Evolutionary conservation across 2,888 invertebrate species (phyloP), one percentile per base, ranked within the genome.

Genomic region (Cenopis cana): DNA sequence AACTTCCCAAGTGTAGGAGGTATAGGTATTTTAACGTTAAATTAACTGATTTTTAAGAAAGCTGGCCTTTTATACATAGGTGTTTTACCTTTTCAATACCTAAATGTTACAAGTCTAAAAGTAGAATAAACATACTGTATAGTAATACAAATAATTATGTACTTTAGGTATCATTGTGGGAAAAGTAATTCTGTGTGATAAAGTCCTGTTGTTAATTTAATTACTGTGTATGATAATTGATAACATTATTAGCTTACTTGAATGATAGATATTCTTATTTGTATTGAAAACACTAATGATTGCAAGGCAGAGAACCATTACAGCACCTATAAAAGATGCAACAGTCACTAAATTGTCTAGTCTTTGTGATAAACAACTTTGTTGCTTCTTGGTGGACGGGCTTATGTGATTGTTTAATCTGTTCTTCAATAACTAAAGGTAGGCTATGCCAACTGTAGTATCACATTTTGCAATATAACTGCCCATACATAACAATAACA

Each of bases 191-290:
- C 29, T 68, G 14, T 38, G 57, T 24, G 57, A 69, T 65, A 69
- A 59, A 57, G 29, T 33, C 38, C 56, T 50, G 41, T 64, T 57
- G 64, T 57, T 57, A 17, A 41, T 59, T 49, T 69, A 50, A 69
- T 49, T 41, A 38, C 50, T 29, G 0, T 18, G 10, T 18, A 38
- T 64, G 69, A 69, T 69, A 69, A 69, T 57, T 64, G 69, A 69
- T 69, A 69, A 69, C 64, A 57, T 38, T 38, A 62, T 64, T 64
- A 41, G 24, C 50, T 36, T 62, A 18, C 61, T 29, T 36, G 49
- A 46, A 20, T 33, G 36, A 20, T 46, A 55, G 17, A 49, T 68
- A 36, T 61, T 50, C 56, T 20, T 61, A n/a, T 17, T 29, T 49
- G 14, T 52, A 61, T 61, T 49, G 50, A 14, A 14, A 64, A 64